Evolutionary conservation across 2,113 vertebrate species (phyloP), one percentile per base, ranked within the genome.

Genomic region (Megaceryle torquata): DNA sequence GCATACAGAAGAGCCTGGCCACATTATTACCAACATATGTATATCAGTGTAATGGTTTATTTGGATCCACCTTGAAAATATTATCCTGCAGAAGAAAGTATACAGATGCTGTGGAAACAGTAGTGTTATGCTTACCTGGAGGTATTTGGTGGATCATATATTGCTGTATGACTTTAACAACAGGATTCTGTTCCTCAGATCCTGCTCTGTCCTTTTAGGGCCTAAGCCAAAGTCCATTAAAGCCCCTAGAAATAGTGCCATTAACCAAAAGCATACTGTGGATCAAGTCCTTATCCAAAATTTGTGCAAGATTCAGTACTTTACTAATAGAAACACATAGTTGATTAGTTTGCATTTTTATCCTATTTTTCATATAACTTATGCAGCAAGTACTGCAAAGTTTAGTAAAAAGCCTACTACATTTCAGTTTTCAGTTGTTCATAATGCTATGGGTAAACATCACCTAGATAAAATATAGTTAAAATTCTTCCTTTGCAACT

Each of bases 21-120:
- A 57, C 3, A 2, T 91, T 82, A 96, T 87, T 95, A 51, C 28
- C 67, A 95, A 76, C 82, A 76, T 61, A 76, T 69, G 63, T 76
- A 33, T 41, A n/a, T 39, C 64, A 79, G 16, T 56, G 22, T 33
- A 84, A 63, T 64, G 8, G 18, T 41, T 89, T 91, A 39, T 67
- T 87, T 85, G 54, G n/a, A 63, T 80, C 37, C 84, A 80, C 44
- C 84, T 91, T 89, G 77, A 82, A 96, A 91, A 92, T 37, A 79
- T 95, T 79, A 79, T 82, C 37, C 19, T 57, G n/a, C 22, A 65
- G 28, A 65, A 89, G 37, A 53, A 84, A 69, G 24, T 15, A 21
- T 70, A 50, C 31, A 83, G 31, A 85, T 85, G 50, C 15, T 88
- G 71, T 83, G 50, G 57, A 84, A 92, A 89, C 77, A 92, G 74